phyloP scores from a whole-genome alignment of 1,140 invertebrate genomes.

The Pseudachorutes palmiensis region DNA sequence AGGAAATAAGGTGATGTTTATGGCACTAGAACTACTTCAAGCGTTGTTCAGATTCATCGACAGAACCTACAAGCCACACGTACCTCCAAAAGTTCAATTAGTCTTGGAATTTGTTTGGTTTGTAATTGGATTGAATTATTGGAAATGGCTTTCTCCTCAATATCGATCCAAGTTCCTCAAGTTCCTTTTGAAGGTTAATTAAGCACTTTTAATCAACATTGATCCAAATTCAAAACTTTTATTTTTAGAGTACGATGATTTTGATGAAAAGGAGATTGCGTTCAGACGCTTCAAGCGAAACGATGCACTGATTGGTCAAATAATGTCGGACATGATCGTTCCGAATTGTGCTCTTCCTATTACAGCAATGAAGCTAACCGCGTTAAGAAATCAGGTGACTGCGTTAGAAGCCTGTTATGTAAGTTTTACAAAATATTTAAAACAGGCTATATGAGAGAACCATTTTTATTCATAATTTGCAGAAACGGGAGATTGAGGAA shows the following conservation, averaged over 20 bases:
- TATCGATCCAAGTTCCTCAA: not conserved
- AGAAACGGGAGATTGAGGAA: not conserved
- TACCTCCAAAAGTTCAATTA: too few relatives aligned
- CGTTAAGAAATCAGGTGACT: not conserved
- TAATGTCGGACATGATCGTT: not conserved
- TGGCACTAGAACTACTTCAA: too few relatives aligned
- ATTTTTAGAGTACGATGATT: constrained; percentile 11
- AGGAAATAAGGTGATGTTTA: too few relatives aligned
- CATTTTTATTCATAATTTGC: not conserved
- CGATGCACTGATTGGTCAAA: not conserved
- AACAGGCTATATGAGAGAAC: too few relatives aligned
- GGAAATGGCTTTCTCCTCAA: not conserved
- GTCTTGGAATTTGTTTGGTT: not conserved
- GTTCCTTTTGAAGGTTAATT: not conserved
- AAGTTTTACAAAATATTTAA: not conserved
- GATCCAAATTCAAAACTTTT: constrained; percentile 10
- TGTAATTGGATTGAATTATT: not conserved
- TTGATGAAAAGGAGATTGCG: not conserved
- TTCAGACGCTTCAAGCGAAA: not conserved
- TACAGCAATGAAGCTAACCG: not conserved
- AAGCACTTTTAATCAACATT: not conserved
- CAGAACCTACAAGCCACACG: too few relatives aligned
- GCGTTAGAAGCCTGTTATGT: not conserved
- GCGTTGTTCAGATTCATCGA: too few relatives aligned
- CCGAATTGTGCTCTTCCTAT: not conserved